These are phyloP conservation scores for Epiblema foenella DNA, from an alignment of 2,888 invertebrate species.

Conservation along the genomic window DNA sequence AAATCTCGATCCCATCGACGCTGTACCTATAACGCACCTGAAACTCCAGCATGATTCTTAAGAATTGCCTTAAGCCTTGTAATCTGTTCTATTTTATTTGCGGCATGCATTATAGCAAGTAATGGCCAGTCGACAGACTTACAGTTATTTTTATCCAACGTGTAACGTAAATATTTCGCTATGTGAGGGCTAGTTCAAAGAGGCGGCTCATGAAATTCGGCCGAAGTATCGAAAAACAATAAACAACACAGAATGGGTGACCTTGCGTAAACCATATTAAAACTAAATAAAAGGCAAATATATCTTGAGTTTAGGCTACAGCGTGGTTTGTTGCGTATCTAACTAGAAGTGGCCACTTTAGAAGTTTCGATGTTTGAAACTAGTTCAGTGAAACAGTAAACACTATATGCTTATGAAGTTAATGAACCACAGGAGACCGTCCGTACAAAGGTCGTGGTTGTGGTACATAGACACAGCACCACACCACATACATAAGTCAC, in stretches of 20 bases:
- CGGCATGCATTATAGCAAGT: constrained; percentile 68
- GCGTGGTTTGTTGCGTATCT: constrained; percentile 25
- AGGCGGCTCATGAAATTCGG: constrained; percentile 66
- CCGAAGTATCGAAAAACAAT: constrained; percentile 69
- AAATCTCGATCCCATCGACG: constrained; percentile 25
- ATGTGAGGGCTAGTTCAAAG: constrained; percentile 71
- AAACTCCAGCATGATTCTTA: constrained; percentile 42
- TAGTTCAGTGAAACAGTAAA: not conserved
- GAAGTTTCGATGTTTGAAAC: not conserved
- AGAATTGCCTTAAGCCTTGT: constrained; percentile 51
- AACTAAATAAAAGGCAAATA: constrained; percentile 41
- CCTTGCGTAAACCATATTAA: constrained; percentile 59
- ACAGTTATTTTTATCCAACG: constrained; percentile 70
- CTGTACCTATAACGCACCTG: constrained; percentile 26
- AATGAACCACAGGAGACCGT: constrained; percentile 1
- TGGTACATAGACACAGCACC: constrained; percentile 27
- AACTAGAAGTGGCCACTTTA: constrained; percentile 3
- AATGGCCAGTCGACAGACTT: constrained; percentile 75
- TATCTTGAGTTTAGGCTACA: constrained; percentile 29
- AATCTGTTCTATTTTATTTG: constrained; percentile 71
- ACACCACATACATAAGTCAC: constrained; percentile 33
- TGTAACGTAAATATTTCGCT: constrained; percentile 72
- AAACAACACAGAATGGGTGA: constrained; percentile 64
- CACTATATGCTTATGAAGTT: not conserved
- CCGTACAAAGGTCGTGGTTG: constrained; percentile 15